Conservation (phyloP, 2,888 invertebrate genomes). For the Eilema sororculum region DNA sequence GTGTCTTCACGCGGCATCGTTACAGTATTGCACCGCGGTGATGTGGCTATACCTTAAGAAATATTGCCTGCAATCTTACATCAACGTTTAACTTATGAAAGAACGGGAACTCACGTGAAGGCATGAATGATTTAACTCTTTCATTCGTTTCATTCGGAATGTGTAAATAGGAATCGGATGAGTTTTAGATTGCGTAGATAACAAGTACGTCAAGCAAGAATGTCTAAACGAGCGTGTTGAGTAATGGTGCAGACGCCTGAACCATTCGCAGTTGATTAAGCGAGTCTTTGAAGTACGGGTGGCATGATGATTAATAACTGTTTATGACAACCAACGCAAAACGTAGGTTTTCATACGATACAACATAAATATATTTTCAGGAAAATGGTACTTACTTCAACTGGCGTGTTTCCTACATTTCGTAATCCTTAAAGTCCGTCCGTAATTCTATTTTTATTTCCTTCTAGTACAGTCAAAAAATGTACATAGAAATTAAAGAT, state of each 20-base stretch:
- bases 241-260: slow-evolving; percentile 74
- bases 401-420: slow-evolving; percentile 42
- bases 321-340: slow-evolving; percentile 76
- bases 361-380: slow-evolving; percentile 56
- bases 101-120: slow-evolving; percentile 44
- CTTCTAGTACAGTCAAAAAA: not conserved
- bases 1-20: not conserved
- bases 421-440: slow-evolving; percentile 54
- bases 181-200: slow-evolving; percentile 66
- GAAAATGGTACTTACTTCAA: slow-evolving; percentile 39
- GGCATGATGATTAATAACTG: slow-evolving; percentile 82
- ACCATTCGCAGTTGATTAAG: slow-evolving; percentile 83
- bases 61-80: slow-evolving; percentile 50
- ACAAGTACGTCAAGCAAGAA: slow-evolving; percentile 71
- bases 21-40: not conserved
- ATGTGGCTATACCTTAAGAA: slow-evolving; percentile 34
- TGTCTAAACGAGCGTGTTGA: slow-evolving; percentile 76
- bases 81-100: slow-evolving; percentile 57
- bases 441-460: slow-evolving; percentile 41
- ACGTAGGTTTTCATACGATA: slow-evolving; percentile 60
- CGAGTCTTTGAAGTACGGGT: slow-evolving; percentile 78
- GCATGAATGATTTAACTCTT: slow-evolving; percentile 23
- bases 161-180: slow-evolving; percentile 50
- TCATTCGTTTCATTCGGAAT: slow-evolving; percentile 31
- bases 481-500: too few relatives aligned